Evolutionary conservation across 2,888 invertebrate genomes (phyloP).

Genomic region (Autographa gamma): DNA sequence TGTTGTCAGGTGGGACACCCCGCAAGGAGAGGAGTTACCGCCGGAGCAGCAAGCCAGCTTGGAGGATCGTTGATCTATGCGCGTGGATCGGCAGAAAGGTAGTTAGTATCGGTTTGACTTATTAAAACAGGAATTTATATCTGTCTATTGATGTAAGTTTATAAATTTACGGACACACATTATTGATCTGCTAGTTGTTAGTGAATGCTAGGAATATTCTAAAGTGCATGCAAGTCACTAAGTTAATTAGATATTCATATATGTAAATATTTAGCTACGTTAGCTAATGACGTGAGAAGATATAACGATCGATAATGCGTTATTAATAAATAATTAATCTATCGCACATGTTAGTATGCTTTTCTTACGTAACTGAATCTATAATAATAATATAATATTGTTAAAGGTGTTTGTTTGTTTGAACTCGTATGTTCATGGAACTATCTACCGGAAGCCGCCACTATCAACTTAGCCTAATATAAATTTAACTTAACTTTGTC

Average conservation of each 20-base stretch:
- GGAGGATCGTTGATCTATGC: conserved; percentile 80
- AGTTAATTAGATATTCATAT: neutral
- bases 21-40: conserved; percentile 74
- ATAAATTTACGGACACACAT: neutral
- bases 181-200: neutral
- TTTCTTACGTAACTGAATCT: no score
- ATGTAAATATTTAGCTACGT: neutral
- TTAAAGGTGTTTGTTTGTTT: neutral
- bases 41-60: conserved; percentile 71
- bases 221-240: neutral
- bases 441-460: neutral
- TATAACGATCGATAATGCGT: neutral
- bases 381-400: no score
- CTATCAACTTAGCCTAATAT: no score
- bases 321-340: neutral
- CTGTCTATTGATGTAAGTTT: neutral
- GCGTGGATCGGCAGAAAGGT: conserved; percentile 86
- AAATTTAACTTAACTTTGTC: no score
- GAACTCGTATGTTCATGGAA: neutral
- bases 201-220: neutral
- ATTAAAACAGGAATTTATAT: neutral
- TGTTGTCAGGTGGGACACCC: conserved; percentile 81
- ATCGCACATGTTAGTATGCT: no score
- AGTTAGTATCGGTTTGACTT: conserved; percentile 39
- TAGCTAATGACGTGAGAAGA: neutral